These are phyloP conservation scores for Drosophila nebulosa DNA, from an alignment of 1,140 invertebrate species.

Conservation along the genomic window DNA sequence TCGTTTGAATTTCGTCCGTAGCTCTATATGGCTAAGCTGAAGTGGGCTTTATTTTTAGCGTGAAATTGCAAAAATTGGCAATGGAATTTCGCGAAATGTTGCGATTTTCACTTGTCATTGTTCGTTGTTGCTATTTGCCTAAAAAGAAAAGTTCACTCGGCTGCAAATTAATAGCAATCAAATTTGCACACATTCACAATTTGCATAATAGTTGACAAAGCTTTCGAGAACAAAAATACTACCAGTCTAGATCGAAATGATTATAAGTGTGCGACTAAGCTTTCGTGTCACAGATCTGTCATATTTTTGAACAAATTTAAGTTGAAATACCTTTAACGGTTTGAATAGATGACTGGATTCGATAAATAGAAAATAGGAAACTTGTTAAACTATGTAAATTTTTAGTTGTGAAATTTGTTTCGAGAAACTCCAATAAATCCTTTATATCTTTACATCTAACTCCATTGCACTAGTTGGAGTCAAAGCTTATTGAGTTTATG, in stretches of 20 bases:
- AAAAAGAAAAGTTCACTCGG: slow-evolving; percentile 19
- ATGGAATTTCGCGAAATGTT: slow-evolving; percentile 16
- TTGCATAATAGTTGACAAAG: not conserved
- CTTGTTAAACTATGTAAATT: too few relatives aligned
- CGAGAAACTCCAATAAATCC: too few relatives aligned
- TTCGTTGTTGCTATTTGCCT: not conserved
- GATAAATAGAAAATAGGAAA: too few relatives aligned
- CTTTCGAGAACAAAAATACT: not conserved
- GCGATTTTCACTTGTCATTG: slow-evolving; percentile 12
- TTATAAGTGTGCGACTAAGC: not conserved
- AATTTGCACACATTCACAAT: not conserved
- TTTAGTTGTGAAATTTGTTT: too few relatives aligned
- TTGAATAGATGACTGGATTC: too few relatives aligned
- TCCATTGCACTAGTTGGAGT: too few relatives aligned
- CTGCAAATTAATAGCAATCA: slow-evolving; percentile 26
- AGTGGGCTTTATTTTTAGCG: slow-evolving; percentile 34
- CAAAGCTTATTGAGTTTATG: too few relatives aligned
- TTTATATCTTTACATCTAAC: too few relatives aligned
- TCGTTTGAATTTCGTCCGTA: slow-evolving; percentile 58
- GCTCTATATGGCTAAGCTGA: slow-evolving; percentile 61
- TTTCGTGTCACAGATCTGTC: not conserved
- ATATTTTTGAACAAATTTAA: too few relatives aligned
- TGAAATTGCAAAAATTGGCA: slow-evolving; percentile 27
- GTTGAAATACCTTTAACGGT: too few relatives aligned
- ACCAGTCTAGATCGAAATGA: not conserved